Base-by-base conservation (phyloP, 2,888 invertebrate genomes). In the Pterostichus madidus region DNA sequence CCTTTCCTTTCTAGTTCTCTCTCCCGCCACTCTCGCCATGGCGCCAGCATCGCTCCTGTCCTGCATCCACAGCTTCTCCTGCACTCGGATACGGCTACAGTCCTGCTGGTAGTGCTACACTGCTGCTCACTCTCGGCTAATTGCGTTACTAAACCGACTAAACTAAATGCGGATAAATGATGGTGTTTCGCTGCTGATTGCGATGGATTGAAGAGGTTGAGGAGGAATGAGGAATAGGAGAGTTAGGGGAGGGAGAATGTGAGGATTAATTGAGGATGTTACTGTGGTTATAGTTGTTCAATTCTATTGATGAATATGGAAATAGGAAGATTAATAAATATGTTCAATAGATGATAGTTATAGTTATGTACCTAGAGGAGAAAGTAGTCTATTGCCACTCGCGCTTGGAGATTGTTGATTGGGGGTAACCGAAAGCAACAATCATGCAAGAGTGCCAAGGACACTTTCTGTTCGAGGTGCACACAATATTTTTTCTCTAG, bases 1-100 rank as follows among this genome's bases (percentile, higher is more conserved):
- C 49, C 49, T 49, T 56, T 56, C 56, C 52, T 5, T 53, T 56
- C 49, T 49, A 49, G 11, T 49, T 49, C 49, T 17, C 15, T 24
- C 24, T 24, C 24, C 24, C 24, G 3, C 24, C 24, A 24, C 24
- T 2, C 24, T 5, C 56, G 56, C 24, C 56, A 15, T 56, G 56
- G 56, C 56, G 56, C 56, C 17, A 13, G 56, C 56, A 15, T 56
- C 56, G 56, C 24, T 13, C 52, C 15, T 24, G 24, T 3, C n/a
- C 5, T 8, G 52, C 11, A 52, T 8, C 15, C 1, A 5, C 52
- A 11, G 8, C 5, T 39, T 6, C 49, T 49, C 49, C 49, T 49
- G 49, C 49, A 49, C 2, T 49, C 13, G n/a, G 4, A 49, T 5
- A 39, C 7, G n/a, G n/a, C 5, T 49, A 2, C 49, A 46, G n/a